Conservation (phyloP, 1,140 invertebrate genomes). For the Euwallacea similis region DNA sequence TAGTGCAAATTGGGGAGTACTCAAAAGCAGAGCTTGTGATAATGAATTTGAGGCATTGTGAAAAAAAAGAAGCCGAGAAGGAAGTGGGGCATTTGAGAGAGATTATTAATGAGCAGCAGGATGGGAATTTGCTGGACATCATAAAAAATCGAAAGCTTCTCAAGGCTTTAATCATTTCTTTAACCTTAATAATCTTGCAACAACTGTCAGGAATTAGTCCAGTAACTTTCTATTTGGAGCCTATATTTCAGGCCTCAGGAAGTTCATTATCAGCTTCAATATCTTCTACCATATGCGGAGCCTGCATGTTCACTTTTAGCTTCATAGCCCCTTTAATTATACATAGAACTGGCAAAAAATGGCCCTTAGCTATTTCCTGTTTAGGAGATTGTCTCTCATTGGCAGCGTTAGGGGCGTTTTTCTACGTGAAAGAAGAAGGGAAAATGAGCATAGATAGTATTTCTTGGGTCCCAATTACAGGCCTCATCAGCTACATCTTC, state of each 20-base stretch:
- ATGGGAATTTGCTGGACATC: constrained; percentile 33
- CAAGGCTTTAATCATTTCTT: constrained; percentile 70
- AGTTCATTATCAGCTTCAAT: constrained; percentile 57
- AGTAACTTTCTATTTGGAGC: constrained; percentile 76
- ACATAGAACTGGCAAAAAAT: constrained; percentile 69
- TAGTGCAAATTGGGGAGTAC: constrained; percentile 61
- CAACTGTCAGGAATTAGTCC: constrained; percentile 80
- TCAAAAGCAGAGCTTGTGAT: constrained; percentile 66
- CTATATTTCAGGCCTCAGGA: constrained; percentile 68
- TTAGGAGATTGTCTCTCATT: constrained; percentile 59
- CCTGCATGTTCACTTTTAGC: constrained; percentile 62
- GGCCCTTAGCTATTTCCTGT: constrained; percentile 66
- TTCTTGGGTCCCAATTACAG: constrained; percentile 64
- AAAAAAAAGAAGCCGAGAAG: constrained; percentile 57
- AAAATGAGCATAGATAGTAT: constrained; percentile 50
- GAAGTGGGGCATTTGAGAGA: constrained; percentile 56
- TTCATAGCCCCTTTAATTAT: constrained; percentile 63
- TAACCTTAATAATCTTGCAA: constrained; percentile 70
- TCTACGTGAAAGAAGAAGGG: constrained; percentile 57
- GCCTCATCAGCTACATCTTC: constrained; percentile 67
- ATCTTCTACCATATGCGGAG: constrained; percentile 75
- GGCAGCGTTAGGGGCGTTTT: constrained; percentile 61
- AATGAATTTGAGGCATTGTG: constrained; percentile 61
- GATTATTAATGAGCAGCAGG: constrained; percentile 3
- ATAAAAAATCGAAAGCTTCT: constrained; percentile 59